Evolutionary conservation across 2,113 vertebrate species (phyloP).

Genomic region (Chamaea fasciata): DNA sequence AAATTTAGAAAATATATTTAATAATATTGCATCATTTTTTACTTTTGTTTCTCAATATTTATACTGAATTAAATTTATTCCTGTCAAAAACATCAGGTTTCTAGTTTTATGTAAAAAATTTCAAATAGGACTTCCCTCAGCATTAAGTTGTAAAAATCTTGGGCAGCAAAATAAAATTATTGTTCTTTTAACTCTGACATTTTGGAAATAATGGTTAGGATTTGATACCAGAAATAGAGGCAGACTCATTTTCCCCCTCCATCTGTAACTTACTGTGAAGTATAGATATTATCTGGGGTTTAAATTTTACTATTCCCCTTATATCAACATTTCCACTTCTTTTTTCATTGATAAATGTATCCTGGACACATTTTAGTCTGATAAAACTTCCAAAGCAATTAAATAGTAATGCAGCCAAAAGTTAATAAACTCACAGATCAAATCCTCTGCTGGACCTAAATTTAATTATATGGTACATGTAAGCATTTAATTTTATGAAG

Average conservation of each 20-base stretch:
- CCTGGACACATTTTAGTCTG: neutral
- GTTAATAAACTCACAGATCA: constrained; percentile 58
- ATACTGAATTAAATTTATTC: neutral
- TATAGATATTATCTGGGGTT: neutral
- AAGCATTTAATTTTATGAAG: constrained; percentile 73
- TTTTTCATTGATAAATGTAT: neutral
- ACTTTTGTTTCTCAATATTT: neutral
- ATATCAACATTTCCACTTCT: neutral
- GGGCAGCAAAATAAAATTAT: neutral
- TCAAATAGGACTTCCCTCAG: neutral
- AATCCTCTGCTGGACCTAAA: constrained; percentile 57
- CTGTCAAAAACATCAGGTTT: neutral
- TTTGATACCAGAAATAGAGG: neutral
- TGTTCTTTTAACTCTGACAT: neutral
- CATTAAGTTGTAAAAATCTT: neutral
- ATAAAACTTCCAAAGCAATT: constrained; percentile 52
- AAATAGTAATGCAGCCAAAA: constrained; percentile 40
- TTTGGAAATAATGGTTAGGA: neutral
- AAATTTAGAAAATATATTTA: neutral
- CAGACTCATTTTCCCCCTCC: neutral
- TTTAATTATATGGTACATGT: constrained; percentile 69
- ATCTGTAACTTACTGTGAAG: neutral
- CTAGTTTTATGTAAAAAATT: neutral
- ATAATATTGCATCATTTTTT: neutral
- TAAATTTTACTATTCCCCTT: neutral